Conservation (phyloP, 64 coral and sea anemone genomes). For the Stichodactyla mertensii region DNA sequence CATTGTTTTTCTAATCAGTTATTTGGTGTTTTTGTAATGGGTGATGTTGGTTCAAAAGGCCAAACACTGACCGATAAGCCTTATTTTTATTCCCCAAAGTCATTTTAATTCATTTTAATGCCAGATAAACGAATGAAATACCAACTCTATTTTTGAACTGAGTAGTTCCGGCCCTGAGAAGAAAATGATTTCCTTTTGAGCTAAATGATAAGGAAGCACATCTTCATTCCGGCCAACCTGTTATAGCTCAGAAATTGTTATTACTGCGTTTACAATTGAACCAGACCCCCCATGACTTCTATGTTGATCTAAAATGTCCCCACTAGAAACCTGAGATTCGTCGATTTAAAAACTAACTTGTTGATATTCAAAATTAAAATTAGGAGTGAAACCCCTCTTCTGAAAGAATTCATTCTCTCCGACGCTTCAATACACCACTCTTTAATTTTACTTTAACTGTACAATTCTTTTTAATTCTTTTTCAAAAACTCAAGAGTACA, state of each 20-base stretch:
- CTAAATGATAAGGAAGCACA: no score
- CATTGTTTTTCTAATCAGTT: neutral
- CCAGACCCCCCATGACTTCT: neutral
- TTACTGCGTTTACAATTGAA: neutral
- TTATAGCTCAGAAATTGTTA: no score
- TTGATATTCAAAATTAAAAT: neutral
- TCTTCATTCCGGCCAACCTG: no score
- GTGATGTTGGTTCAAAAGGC: neutral
- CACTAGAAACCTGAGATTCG: neutral
- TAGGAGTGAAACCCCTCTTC: neutral
- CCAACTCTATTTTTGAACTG: neutral
- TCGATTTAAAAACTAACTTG: neutral
- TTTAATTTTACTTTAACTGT: neutral
- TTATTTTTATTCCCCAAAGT: neutral
- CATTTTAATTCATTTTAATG: neutral
- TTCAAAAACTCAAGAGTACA: neutral
- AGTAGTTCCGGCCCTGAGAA: neutral
- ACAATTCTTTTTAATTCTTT: neutral
- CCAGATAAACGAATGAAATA: neutral
- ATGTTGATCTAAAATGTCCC: neutral
- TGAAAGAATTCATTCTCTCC: neutral
- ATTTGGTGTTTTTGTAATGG: neutral
- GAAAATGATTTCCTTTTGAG: neutral
- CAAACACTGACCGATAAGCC: neutral
- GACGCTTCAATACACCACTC: neutral